These are phyloP conservation scores for Dichetophora obliterata DNA, from an alignment of 2,888 invertebrate species.

Conservation along the genomic window DNA sequence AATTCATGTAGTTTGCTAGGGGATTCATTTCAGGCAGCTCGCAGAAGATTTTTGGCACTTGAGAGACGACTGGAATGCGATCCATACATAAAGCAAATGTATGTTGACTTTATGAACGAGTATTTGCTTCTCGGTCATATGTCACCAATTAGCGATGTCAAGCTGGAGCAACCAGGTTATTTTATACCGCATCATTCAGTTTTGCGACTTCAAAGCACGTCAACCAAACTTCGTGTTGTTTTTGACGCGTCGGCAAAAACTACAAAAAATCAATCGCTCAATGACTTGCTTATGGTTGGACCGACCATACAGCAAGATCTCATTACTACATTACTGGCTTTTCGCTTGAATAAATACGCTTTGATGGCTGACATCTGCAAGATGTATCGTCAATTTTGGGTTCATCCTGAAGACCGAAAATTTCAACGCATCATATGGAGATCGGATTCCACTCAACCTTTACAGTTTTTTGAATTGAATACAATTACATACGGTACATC, in stretches of 20 bases:
- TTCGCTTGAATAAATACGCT: conserved; percentile 24
- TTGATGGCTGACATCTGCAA: conserved; percentile 33
- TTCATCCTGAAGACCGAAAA: conserved; percentile 26
- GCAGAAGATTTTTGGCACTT: conserved; percentile 42
- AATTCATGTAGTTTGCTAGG: conserved; percentile 28
- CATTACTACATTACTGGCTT: conserved; percentile 15
- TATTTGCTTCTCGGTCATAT: conserved; percentile 45
- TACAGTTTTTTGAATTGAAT: conserved; percentile 24
- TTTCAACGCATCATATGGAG: conserved; percentile 36
- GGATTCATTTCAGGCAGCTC: conserved; percentile 41
- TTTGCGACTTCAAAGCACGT: conserved; percentile 9
- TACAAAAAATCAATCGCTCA: conserved; percentile 35
- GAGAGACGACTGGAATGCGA: conserved; percentile 41
- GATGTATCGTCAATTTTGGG: conserved; percentile 35
- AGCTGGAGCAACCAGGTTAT: conserved; percentile 20
- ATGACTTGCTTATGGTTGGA: conserved; percentile 36
- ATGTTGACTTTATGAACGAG: conserved; percentile 45
- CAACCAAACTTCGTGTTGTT: too few species aligned
- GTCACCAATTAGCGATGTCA: conserved; percentile 28
- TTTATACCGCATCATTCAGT: conserved; percentile 40
- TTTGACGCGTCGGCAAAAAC: conserved; percentile 20
- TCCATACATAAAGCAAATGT: conserved; percentile 35
- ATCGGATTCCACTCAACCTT: neutral
- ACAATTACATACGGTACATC: conserved; percentile 42
- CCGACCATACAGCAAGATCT: conserved; percentile 31